Percentiles rank a stretch among this genome's conserved stretches.
These are phyloP conservation scores for Mechanitis mazaeus DNA, from an alignment of 2,888 invertebrate genomes.

Conservation along the genomic window DNA sequence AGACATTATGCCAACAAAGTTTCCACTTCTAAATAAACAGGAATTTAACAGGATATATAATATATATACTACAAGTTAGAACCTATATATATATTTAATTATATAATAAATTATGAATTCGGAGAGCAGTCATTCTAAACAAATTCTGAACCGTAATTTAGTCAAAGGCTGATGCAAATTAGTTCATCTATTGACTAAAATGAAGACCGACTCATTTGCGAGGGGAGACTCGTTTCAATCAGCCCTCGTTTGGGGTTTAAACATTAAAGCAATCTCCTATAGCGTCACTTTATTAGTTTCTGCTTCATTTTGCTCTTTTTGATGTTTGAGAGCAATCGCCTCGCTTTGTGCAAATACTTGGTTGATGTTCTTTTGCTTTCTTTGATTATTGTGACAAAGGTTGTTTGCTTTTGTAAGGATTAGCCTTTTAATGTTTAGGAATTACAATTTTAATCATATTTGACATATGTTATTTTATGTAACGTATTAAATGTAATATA, in stretches of 20 bases:
- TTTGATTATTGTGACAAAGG: slow-evolving; percentile 15
- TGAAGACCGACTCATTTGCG: slow-evolving; percentile 64
- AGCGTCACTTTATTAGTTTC: slow-evolving; percentile 71
- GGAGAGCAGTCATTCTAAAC: slow-evolving; percentile 12
- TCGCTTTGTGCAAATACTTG: slow-evolving; percentile 48
- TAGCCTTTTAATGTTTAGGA: slow-evolving; percentile 11
- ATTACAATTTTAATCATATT: not conserved
- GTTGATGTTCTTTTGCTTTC: slow-evolving; percentile 36
- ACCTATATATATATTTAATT: not conserved
- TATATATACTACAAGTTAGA: no score
- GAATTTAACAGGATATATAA: no score
- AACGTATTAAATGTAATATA: no score
- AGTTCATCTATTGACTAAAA: slow-evolving; percentile 69
- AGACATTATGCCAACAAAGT: no score
- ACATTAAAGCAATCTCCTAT: slow-evolving; percentile 71
- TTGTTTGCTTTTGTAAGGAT: slow-evolving; percentile 9
- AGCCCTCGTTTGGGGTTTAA: slow-evolving; percentile 65
- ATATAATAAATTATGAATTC: not conserved
- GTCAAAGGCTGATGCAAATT: slow-evolving; percentile 70
- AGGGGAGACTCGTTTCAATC: slow-evolving; percentile 65
- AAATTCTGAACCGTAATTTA: slow-evolving; percentile 33
- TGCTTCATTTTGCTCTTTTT: slow-evolving; percentile 67
- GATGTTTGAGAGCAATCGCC: slow-evolving; percentile 64
- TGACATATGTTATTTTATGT: not conserved
- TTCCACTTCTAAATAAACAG: no score